phyloP scores from a whole-genome alignment of 2,888 invertebrate genomes.

The Microctonus hyperodae region DNA sequence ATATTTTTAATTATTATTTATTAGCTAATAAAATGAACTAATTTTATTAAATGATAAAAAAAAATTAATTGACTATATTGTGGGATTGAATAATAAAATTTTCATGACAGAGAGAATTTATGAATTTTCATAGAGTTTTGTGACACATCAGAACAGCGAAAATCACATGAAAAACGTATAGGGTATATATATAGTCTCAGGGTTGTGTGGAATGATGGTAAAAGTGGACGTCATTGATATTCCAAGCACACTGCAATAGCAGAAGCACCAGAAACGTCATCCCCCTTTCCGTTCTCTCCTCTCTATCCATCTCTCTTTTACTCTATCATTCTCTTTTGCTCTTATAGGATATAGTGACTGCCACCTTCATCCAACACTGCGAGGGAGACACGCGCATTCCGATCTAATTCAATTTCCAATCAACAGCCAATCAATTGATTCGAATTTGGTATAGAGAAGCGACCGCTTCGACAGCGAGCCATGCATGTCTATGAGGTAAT shows the following conservation, averaged over 20 bases:
- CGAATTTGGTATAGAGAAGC: slow-evolving; percentile 64
- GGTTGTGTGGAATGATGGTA: not conserved
- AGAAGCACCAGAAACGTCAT: slow-evolving; percentile 49
- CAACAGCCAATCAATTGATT: slow-evolving; percentile 69
- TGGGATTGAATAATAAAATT: not conserved
- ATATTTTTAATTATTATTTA: too few species aligned
- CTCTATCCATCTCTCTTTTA: slow-evolving; percentile 40
- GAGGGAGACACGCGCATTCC: slow-evolving; percentile 63
- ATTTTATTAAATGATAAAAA: too few species aligned
- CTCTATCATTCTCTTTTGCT: not conserved
- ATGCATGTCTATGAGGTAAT: slow-evolving; percentile 57
- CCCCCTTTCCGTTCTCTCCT: slow-evolving; percentile 37
- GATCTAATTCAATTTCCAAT: slow-evolving; percentile 68
- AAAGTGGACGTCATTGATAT: slow-evolving; percentile 55
- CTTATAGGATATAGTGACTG: slow-evolving; percentile 7
- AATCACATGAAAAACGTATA: slow-evolving; percentile 11
- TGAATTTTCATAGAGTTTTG: not conserved
- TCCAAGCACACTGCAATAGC: slow-evolving; percentile 52
- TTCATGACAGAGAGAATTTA: not conserved
- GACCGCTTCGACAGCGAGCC: slow-evolving; percentile 49
- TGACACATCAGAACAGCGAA: slow-evolving; percentile 7
- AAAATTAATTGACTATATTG: not conserved
- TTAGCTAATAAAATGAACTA: too few species aligned
- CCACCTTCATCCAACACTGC: slow-evolving; percentile 33
- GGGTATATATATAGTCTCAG: too few species aligned